These are phyloP conservation scores for Dascillus cervinus DNA, from an alignment of 2,888 invertebrate species.

Conservation along the genomic window DNA sequence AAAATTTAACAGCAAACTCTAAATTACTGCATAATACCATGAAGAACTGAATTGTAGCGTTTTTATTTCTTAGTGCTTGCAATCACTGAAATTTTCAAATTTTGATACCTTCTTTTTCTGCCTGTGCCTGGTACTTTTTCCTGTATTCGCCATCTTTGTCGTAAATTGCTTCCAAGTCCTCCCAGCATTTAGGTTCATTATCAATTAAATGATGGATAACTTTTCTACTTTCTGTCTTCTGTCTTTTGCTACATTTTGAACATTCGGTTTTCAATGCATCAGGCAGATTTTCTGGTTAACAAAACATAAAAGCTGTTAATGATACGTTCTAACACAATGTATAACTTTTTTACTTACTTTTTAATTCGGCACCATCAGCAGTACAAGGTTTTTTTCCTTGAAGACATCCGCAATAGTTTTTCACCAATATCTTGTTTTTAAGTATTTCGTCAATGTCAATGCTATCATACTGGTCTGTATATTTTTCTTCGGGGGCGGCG, in stretches of 20 bases:
- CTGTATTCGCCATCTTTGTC: slow-evolving; percentile 61
- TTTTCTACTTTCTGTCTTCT: slow-evolving; percentile 54
- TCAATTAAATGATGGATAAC: slow-evolving; percentile 60
- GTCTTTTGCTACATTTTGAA: slow-evolving; percentile 58
- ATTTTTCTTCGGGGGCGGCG: slow-evolving; percentile 32
- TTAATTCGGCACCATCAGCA: slow-evolving; percentile 62
- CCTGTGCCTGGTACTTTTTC: slow-evolving; percentile 55
- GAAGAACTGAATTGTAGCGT: too few species aligned
- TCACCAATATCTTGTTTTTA: slow-evolving; percentile 53
- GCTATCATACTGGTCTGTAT: slow-evolving; percentile 57
- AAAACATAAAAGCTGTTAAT: slow-evolving; percentile 1
- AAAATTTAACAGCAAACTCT: too few species aligned
- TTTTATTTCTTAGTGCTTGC: too few species aligned
- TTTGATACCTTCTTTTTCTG: slow-evolving; percentile 32
- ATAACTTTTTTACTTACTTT: slow-evolving; percentile 47
- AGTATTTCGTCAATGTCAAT: slow-evolving; percentile 61
- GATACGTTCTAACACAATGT: not conserved
- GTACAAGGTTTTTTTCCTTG: slow-evolving; percentile 58
- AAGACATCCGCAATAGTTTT: slow-evolving; percentile 42
- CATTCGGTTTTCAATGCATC: slow-evolving; percentile 65
- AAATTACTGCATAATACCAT: too few species aligned
- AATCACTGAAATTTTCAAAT: too few species aligned
- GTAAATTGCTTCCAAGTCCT: slow-evolving; percentile 56
- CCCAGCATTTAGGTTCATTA: slow-evolving; percentile 57
- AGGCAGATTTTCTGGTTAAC: slow-evolving; percentile 36